A percentile compares a stretch with the other conserved stretches of the same genome.
phyloP scores from a whole-genome alignment of 1,140 invertebrate species.

The Zaprionus inermis region DNA sequence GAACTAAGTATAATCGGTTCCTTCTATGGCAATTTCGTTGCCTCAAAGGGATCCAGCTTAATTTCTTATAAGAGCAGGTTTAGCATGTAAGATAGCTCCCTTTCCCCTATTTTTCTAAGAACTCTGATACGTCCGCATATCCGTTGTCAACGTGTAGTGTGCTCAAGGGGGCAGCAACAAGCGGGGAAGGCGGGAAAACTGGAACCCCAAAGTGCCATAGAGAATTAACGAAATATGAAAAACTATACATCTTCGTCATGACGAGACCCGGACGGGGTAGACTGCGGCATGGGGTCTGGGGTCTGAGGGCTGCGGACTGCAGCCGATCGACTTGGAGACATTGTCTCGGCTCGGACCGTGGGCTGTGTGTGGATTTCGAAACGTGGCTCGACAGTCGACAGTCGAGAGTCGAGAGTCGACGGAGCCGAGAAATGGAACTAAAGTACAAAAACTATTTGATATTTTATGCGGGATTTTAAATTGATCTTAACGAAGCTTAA shows the following conservation, averaged over 20 bases:
- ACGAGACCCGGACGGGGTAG: slow-evolving; percentile 8
- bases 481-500: slow-evolving; percentile 84
- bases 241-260: slow-evolving; percentile 74
- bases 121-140: slow-evolving; percentile 1
- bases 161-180: slow-evolving; percentile 42
- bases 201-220: slow-evolving; percentile 66
- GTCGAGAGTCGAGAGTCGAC: slow-evolving; percentile 43
- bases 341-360: slow-evolving; percentile 49
- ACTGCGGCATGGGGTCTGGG: slow-evolving; percentile 1
- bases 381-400: slow-evolving; percentile 43
- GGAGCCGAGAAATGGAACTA: slow-evolving; percentile 66
- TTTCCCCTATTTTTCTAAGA: not conserved
- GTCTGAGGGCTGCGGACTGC: slow-evolving; percentile 8
- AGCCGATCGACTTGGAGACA: slow-evolving; percentile 57
- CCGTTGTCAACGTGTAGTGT: slow-evolving; percentile 46
- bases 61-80: not conserved
- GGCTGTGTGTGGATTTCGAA: slow-evolving; percentile 65
- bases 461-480: slow-evolving; percentile 84
- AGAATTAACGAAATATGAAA: slow-evolving; percentile 70
- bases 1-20: not conserved
- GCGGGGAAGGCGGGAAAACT: slow-evolving; percentile 37
- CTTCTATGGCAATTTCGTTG: not conserved
- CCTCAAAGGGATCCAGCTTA: not conserved
- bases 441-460: slow-evolving; percentile 82
- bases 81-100: not conserved